phyloP scores from a whole-genome alignment of 1,140 invertebrate genomes.

The Dendrolimus punctatus region DNA sequence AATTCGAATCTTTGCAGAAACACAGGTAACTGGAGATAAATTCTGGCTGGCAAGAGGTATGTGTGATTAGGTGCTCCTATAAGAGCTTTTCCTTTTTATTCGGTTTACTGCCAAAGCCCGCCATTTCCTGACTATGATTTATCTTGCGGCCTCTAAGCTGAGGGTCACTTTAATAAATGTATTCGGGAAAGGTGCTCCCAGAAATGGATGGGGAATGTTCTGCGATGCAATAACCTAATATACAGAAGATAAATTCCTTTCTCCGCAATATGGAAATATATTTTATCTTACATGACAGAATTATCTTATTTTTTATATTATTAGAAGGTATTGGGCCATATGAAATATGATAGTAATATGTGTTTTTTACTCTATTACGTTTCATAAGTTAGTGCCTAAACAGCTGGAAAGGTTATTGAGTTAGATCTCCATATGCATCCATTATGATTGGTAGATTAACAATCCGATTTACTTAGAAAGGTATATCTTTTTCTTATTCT shows the following conservation, averaged over 20 bases:
- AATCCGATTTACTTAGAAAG: no score
- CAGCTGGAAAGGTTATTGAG: no score
- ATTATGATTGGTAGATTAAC: no score
- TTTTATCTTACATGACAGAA: conserved; percentile 5
- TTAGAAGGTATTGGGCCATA: no score
- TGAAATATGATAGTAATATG: no score
- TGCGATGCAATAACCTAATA: conserved; percentile 50
- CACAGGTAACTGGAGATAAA: no score
- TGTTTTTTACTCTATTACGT: no score
- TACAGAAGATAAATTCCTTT: conserved; percentile 33
- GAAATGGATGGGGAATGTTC: conserved; percentile 48
- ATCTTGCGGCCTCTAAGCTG: conserved; percentile 52
- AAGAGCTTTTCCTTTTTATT: conserved; percentile 43
- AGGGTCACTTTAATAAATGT: conserved; percentile 68
- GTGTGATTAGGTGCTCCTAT: conserved; percentile 8
- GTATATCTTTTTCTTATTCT: no score
- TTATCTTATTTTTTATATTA: background rate
- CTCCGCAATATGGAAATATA: conserved; percentile 10
- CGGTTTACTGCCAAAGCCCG: conserved; percentile 51
- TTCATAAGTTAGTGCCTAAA: no score
- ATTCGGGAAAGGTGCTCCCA: conserved; percentile 52
- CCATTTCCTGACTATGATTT: conserved; percentile 67
- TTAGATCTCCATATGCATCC: no score
- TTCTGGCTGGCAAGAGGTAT: background rate
- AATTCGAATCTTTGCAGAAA: no score